Percentiles rank a stretch among this genome's conserved stretches.
Evolutionary conservation across 2,888 invertebrate genomes (phyloP).

Genomic region (Dryobotodes eremita): DNA sequence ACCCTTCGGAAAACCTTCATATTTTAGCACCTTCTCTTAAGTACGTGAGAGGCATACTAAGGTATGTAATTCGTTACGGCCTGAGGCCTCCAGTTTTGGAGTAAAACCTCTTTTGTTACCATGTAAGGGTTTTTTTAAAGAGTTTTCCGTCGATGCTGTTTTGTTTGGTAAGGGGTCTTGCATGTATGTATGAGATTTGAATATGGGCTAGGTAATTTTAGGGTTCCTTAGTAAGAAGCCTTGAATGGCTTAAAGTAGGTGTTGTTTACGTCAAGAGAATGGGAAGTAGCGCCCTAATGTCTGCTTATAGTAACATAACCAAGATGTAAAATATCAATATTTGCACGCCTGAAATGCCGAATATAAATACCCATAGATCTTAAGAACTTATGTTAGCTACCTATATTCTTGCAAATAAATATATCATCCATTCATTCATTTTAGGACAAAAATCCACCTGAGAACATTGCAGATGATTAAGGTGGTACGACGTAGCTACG

Average conservation of each 20-base stretch:
- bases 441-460: too few relatives aligned
- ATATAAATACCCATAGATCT: too few relatives aligned
- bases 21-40: slow-evolving; percentile 39
- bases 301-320: too few relatives aligned
- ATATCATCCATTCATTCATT: too few relatives aligned
- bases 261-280: too few relatives aligned
- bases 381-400: too few relatives aligned
- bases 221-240: background rate
- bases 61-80: slow-evolving; percentile 20
- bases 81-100: background rate
- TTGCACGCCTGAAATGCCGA: too few relatives aligned
- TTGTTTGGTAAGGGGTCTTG: slow-evolving; percentile 18
- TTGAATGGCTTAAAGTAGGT: background rate
- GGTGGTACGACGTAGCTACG: background rate
- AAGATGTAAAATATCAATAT: too few relatives aligned
- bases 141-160: slow-evolving; percentile 22
- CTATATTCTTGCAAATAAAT: too few relatives aligned
- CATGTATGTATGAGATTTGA: background rate
- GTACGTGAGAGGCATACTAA: slow-evolving; percentile 51
- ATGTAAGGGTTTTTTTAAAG: slow-evolving; percentile 10
- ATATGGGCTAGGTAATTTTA: background rate
- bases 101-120: slow-evolving; percentile 44
- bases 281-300: too few relatives aligned
- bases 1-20: slow-evolving; percentile 34
- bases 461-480: background rate